phyloP scores from a whole-genome alignment of 1,140 invertebrate species.

The Halyomorpha halys region DNA sequence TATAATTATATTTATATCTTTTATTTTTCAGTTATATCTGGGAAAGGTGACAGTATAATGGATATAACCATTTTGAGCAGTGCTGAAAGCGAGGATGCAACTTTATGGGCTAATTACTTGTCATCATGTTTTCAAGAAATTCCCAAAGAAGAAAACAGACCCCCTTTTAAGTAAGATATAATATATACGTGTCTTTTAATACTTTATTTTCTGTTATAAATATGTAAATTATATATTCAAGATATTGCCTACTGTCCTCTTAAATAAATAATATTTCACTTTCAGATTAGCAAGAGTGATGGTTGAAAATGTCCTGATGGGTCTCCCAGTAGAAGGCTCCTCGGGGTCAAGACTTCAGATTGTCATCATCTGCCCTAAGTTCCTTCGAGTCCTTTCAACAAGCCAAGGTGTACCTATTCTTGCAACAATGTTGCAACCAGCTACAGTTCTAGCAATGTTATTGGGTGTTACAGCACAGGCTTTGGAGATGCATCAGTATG shows the following conservation, averaged over 20 bases:
- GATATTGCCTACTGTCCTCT: not conserved
- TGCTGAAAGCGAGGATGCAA: slow-evolving; percentile 58
- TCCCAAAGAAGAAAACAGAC: slow-evolving; percentile 58
- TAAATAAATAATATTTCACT: slow-evolving; percentile 26
- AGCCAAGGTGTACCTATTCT: slow-evolving; percentile 40
- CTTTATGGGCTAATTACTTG: slow-evolving; percentile 67
- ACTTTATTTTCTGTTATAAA: not conserved
- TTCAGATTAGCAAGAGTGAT: slow-evolving; percentile 58
- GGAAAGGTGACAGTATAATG: slow-evolving; percentile 51
- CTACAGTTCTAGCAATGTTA: slow-evolving; percentile 65
- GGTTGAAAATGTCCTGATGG: slow-evolving; percentile 54
- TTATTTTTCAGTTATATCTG: slow-evolving; percentile 34
- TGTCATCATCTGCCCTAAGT: slow-evolving; percentile 61
- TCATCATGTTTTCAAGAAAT: slow-evolving; percentile 70
- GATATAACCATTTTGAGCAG: slow-evolving; percentile 69
- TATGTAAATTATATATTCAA: not conserved
- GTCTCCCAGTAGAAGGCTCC: slow-evolving; percentile 36
- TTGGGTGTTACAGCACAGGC: slow-evolving; percentile 49
- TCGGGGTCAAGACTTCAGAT: slow-evolving; percentile 47
- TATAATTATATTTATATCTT: slow-evolving; percentile 11
- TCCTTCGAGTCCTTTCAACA: slow-evolving; percentile 47
- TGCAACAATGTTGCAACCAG: slow-evolving; percentile 51
- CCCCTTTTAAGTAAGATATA: slow-evolving; percentile 54
- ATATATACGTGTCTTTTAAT: not conserved
- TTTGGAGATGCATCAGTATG: slow-evolving; percentile 22